Conservation (phyloP, 2,113 vertebrate species). For the Lichenostomus cassidix region DNA sequence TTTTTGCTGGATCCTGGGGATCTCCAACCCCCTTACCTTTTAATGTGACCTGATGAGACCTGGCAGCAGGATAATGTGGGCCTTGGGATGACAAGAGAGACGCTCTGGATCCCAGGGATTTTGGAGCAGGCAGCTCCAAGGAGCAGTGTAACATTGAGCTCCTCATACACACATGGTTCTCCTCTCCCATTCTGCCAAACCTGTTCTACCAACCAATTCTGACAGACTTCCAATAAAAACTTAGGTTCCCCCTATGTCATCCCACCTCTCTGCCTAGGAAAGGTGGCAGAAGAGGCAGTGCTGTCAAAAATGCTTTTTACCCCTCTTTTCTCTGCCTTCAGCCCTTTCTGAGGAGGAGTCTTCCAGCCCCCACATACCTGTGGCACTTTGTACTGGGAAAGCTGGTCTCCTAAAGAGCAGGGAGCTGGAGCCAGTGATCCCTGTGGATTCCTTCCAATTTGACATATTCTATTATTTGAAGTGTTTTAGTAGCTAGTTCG, state of each 20-base stretch:
- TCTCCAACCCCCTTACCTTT: accelerated
- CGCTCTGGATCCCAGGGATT: not conserved
- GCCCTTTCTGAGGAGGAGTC: not conserved
- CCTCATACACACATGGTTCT: not conserved
- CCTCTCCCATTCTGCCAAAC: not conserved
- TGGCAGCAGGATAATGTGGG: not conserved
- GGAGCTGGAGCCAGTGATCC: not conserved
- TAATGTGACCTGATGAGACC: no score
- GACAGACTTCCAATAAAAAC: not conserved
- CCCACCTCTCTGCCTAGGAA: not conserved
- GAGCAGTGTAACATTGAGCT: not conserved
- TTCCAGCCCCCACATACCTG: not conserved
- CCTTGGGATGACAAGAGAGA: not conserved
- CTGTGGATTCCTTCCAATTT: not conserved
- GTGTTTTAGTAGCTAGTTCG: not conserved
- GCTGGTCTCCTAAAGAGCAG: not conserved
- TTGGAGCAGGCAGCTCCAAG: not conserved
- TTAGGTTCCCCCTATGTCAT: not conserved
- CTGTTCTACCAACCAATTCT: not conserved
- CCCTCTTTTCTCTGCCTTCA: not conserved
- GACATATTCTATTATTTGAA: not conserved
- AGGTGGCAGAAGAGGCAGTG: not conserved
- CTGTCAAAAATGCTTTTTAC: not conserved
- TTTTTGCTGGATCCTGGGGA: not conserved
- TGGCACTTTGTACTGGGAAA: not conserved